These are phyloP conservation scores for Erethizon dorsatum DNA, from an alignment of 2,797 vertebrate species.

Conservation along the genomic window DNA sequence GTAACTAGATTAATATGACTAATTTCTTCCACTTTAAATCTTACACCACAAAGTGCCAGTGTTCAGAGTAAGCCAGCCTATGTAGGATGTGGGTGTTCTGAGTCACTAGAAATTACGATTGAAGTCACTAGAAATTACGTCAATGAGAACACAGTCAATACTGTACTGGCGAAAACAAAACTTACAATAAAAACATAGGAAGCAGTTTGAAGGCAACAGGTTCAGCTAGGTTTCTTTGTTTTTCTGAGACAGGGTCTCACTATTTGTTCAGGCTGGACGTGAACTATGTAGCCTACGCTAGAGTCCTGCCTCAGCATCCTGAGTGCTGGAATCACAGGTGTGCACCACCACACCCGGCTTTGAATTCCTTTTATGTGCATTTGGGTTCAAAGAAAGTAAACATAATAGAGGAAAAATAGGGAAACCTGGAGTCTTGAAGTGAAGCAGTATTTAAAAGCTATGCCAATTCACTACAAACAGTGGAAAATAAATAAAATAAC, in stretches of 20 bases:
- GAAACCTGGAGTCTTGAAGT: neutral
- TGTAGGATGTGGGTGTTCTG: neutral
- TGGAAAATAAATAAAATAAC: neutral
- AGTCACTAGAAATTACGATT: neutral
- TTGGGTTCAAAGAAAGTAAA: neutral
- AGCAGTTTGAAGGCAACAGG: neutral
- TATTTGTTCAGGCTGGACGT: neutral
- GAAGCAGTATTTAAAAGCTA: neutral
- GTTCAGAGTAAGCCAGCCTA: neutral
- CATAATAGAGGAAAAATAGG: neutral
- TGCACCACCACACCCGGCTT: neutral
- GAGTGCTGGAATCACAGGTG: neutral
- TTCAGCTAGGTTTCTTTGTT: neutral
- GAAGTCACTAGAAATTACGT: neutral
- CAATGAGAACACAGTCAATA: neutral
- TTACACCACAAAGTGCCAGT: neutral
- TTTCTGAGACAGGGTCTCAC: neutral
- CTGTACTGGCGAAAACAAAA: neutral
- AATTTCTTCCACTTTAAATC: neutral
- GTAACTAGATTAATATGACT: neutral
- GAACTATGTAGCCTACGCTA: neutral
- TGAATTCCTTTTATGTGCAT: neutral
- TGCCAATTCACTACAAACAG: neutral
- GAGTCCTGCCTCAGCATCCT: neutral
- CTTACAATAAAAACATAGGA: neutral